Percentiles rank a stretch among this genome's conserved stretches.
Conservation (phyloP, 2,113 vertebrate genomes). For the Pithys albifrons region DNA sequence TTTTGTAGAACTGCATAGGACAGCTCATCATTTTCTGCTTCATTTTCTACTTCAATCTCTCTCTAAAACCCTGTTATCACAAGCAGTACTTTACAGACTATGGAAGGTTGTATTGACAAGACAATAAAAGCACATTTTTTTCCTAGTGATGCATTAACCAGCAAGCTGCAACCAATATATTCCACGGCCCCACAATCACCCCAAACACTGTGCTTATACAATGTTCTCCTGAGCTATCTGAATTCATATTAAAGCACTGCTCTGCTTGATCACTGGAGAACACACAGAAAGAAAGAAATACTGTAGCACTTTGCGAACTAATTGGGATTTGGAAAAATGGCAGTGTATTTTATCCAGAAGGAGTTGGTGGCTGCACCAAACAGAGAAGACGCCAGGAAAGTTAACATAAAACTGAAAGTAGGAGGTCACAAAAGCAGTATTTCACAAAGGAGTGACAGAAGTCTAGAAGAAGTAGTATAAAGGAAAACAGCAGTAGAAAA, state of each 20-base stretch:
- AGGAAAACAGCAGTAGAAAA: not conserved
- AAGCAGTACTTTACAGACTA: not conserved
- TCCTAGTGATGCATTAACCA: not conserved
- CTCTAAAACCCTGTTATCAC: not conserved
- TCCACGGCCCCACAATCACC: not conserved
- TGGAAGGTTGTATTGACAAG: not conserved
- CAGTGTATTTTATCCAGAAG: not conserved
- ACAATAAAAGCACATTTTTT: not conserved
- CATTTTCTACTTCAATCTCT: not conserved
- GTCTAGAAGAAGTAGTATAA: not conserved
- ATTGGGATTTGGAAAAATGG: not conserved
- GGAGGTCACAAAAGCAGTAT: not conserved
- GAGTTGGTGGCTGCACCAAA: not conserved
- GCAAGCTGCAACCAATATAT: not conserved
- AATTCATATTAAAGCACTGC: not conserved
- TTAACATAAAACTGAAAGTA: not conserved
- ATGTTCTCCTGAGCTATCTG: not conserved
- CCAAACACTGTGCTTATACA: not conserved
- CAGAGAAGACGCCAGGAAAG: not conserved
- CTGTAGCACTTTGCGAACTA: not conserved
- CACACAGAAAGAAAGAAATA: not conserved
- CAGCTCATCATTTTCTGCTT: not conserved
- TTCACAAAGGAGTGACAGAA: not conserved
- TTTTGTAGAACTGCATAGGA: not conserved
- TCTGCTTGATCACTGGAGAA: not conserved